Conservation (phyloP, 2,113 vertebrate genomes). For the Brienomyrus brachyistius region DNA sequence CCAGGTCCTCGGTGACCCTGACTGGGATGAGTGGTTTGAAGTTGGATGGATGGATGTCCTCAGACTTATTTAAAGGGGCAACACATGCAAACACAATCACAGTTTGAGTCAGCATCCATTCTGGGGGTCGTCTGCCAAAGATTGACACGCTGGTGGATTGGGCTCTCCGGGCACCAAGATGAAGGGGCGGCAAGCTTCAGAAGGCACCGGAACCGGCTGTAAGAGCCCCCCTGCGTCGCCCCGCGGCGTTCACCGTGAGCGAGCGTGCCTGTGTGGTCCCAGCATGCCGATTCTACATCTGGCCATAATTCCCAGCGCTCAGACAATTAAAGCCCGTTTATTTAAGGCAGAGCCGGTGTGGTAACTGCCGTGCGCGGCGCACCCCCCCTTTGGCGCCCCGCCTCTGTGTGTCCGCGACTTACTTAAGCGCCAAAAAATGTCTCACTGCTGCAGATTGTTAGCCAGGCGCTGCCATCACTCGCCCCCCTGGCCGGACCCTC, state of each 20-base stretch:
- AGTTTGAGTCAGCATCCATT: neutral
- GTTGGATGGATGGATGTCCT: neutral
- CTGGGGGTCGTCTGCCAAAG: neutral
- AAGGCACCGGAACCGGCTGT: neutral
- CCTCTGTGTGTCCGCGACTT: neutral
- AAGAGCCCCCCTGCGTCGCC: neutral
- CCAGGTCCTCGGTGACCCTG: neutral
- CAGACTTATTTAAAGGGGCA: neutral
- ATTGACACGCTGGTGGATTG: neutral
- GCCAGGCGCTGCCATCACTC: neutral
- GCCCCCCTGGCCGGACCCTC: neutral
- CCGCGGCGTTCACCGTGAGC: neutral
- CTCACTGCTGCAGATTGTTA: neutral
- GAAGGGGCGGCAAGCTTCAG: neutral
- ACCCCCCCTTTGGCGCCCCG: neutral
- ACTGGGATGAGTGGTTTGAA: neutral
- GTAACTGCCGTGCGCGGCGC: neutral
- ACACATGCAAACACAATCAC: neutral
- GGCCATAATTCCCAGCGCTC: neutral
- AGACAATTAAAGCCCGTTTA: neutral
- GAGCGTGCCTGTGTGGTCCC: neutral
- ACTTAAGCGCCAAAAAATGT: neutral
- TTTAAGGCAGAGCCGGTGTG: neutral
- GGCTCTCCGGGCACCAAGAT: neutral
- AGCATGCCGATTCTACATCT: neutral